A percentile compares a stretch with the other conserved stretches of the same genome.
Evolutionary conservation across 2,888 invertebrate genomes (phyloP).

Genomic region (Ferrisia virgata): DNA sequence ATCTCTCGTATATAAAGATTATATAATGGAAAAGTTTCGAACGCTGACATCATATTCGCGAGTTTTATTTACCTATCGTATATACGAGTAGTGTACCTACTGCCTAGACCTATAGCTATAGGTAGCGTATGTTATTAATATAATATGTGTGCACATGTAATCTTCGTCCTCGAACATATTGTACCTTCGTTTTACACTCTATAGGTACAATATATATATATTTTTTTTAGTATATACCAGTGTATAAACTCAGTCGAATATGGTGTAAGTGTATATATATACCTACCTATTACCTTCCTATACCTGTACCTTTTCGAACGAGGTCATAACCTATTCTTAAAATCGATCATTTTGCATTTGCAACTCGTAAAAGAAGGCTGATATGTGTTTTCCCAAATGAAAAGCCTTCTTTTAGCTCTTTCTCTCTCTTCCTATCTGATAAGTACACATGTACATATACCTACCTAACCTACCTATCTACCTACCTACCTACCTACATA

Average conservation of each 20-base stretch:
- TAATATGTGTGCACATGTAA: too few species aligned
- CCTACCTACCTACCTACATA: too few species aligned
- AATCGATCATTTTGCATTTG: constrained; percentile 2
- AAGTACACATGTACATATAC: too few species aligned
- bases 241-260: neutral
- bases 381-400: constrained; percentile 1
- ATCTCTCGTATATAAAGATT: neutral
- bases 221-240: too few species aligned
- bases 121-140: too few species aligned
- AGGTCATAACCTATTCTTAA: neutral
- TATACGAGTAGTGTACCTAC: neutral
- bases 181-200: too few species aligned
- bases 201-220: too few species aligned
- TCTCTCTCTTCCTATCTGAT: too few species aligned
- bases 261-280: neutral
- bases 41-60: neutral
- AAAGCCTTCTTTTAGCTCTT: neutral
- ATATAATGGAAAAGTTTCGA: neutral
- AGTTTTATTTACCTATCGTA: neutral
- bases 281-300: too few species aligned
- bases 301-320: neutral
- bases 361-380: neutral
- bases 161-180: too few species aligned
- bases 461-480: too few species aligned
- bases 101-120: neutral